Percentiles rank a stretch among this genome's conserved stretches.
Evolutionary conservation across 2,113 vertebrate species (phyloP).

Genomic region (Pedetes capensis): DNA sequence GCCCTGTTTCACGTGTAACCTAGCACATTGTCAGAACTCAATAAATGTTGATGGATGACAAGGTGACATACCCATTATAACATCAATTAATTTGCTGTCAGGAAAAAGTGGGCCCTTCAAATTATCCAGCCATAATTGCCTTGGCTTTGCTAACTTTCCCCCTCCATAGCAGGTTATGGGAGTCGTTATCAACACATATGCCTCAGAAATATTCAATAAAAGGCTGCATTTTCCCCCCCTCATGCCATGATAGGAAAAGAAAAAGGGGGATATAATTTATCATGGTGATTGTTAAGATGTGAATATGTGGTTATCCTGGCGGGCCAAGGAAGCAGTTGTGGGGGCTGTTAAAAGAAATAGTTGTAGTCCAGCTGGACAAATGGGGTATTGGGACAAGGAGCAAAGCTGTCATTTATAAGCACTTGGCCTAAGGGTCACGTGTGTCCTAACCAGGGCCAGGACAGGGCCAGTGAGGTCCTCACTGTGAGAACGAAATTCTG

Average conservation of each 20-base stretch:
- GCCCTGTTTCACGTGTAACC: conserved; percentile 33
- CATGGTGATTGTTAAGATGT: neutral
- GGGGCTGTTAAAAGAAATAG: neutral
- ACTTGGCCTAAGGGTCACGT: neutral
- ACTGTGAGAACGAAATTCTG: neutral
- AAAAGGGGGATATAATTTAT: neutral
- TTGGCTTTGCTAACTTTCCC: conserved; percentile 55
- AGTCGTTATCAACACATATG: conserved; percentile 54
- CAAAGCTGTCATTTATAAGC: neutral
- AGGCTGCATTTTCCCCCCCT: neutral
- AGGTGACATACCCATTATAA: conserved; percentile 75
- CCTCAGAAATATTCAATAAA: conserved; percentile 65
- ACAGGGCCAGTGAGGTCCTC: neutral
- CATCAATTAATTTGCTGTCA: conserved; percentile 78
- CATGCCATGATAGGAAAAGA: neutral
- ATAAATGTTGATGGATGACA: conserved; percentile 71
- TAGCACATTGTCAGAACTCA: conserved; percentile 69
- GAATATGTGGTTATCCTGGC: neutral
- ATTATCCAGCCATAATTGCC: conserved; percentile 69
- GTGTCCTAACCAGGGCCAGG: neutral
- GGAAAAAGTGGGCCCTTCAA: conserved; percentile 72
- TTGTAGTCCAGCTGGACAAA: neutral
- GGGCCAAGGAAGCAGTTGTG: neutral
- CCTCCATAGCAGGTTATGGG: conserved; percentile 20
- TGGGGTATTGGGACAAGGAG: neutral